Evolutionary conservation across 1,140 invertebrate genomes (phyloP).

Genomic region (Aphis craccivora): DNA sequence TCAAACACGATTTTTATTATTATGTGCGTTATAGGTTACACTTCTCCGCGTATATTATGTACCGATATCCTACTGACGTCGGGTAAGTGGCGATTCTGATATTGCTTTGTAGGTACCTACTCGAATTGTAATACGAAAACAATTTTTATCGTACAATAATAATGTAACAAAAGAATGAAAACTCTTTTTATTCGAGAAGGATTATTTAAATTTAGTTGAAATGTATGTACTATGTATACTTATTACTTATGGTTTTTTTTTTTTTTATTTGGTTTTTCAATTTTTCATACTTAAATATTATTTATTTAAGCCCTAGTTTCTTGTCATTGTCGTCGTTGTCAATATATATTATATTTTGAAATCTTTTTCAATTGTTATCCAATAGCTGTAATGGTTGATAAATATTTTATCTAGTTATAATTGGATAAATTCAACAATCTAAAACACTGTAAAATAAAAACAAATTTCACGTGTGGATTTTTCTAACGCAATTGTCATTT

Average conservation of each 20-base stretch:
- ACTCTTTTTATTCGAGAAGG: not conserved
- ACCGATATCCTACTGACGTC: not conserved
- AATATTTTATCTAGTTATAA: not conserved
- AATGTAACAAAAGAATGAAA: not conserved
- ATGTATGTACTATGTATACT: not conserved
- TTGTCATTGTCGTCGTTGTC: not conserved
- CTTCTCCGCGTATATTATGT: not conserved
- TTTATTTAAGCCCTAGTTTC: not conserved
- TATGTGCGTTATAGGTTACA: not conserved
- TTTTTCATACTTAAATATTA: not conserved
- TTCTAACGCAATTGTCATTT: not conserved
- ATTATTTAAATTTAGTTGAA: constrained; percentile 20
- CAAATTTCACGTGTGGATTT: not conserved
- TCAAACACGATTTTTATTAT: not conserved
- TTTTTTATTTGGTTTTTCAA: not conserved
- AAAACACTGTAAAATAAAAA: not conserved
- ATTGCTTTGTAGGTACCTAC: not conserved
- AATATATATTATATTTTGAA: not conserved
- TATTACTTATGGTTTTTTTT: not conserved
- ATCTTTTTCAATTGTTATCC: not conserved
- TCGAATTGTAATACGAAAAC: not conserved
- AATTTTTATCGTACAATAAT: not conserved
- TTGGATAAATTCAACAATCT: not conserved
- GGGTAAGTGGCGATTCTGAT: not conserved
- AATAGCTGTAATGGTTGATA: not conserved